Percentiles rank a stretch among this genome's conserved stretches.
Evolutionary conservation across 1,140 invertebrate genomes (phyloP).

Genomic region (Drosophila sucinea): DNA sequence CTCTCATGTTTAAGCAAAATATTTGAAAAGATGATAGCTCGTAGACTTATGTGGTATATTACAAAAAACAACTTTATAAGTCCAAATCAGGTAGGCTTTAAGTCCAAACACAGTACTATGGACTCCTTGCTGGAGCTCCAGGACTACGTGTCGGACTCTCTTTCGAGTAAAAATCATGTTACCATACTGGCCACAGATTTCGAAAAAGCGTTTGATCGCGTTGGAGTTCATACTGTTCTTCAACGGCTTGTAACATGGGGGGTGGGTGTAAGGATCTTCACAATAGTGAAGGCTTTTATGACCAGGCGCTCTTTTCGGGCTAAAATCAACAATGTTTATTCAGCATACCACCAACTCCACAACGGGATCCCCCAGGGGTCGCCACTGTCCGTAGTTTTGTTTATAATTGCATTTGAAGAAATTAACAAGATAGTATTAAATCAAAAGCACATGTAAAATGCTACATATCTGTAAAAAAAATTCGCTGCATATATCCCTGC

Average conservation of each 20-base stretch:
- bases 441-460: slow-evolving; percentile 8
- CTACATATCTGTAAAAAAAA: slow-evolving; percentile 14
- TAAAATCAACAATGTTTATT: slow-evolving; percentile 8
- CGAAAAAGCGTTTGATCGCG: slow-evolving; percentile 33
- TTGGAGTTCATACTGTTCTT: slow-evolving; percentile 32
- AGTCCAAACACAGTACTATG: slow-evolving; percentile 29
- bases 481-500: not conserved
- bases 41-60: slow-evolving; percentile 26
- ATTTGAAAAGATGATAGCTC: slow-evolving; percentile 37
- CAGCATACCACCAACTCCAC: not conserved
- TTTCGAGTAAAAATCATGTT: slow-evolving; percentile 29
- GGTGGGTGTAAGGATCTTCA: not conserved
- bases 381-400: not conserved
- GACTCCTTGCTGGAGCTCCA: slow-evolving; percentile 32
- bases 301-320: slow-evolving; percentile 11
- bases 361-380: slow-evolving; percentile 7
- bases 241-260: slow-evolving; percentile 16
- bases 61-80: slow-evolving; percentile 24
- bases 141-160: slow-evolving; percentile 23
- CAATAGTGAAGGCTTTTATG: slow-evolving; percentile 1
- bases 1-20: slow-evolving; percentile 5
- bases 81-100: slow-evolving; percentile 36
- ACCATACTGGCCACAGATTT: slow-evolving; percentile 28
- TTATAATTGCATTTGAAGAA: slow-evolving; percentile 20
- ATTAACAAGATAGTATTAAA: slow-evolving; percentile 17